phyloP scores from a whole-genome alignment of 2,888 invertebrate species.

The Dryobotodes eremita region DNA sequence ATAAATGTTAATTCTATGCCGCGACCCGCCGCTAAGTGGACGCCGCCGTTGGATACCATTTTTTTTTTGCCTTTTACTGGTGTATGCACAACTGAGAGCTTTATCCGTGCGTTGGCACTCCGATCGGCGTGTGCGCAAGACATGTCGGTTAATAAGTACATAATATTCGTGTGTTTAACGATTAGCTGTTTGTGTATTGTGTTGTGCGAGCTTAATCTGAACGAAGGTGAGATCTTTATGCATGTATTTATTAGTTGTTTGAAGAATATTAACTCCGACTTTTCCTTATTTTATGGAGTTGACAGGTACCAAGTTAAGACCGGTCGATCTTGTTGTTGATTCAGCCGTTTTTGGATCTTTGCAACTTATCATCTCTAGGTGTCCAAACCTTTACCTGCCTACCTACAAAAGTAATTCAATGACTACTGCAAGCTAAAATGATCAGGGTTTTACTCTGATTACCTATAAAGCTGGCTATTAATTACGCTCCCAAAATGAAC shows the following conservation, averaged over 20 bases:
- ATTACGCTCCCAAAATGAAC: background rate
- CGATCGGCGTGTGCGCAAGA: background rate
- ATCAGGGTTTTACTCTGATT: background rate
- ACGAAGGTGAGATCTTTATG: slow-evolving; percentile 30
- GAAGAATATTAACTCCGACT: background rate
- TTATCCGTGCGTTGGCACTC: background rate
- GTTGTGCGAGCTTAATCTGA: slow-evolving; percentile 24
- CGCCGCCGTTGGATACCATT: background rate
- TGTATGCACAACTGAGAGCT: background rate
- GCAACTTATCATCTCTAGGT: background rate
- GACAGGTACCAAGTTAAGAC: background rate
- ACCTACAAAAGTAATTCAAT: background rate
- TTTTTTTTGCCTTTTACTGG: slow-evolving; percentile 14
- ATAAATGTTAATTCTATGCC: background rate
- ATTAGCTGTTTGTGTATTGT: slow-evolving; percentile 29
- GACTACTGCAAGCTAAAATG: too few species aligned
- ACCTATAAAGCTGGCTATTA: background rate
- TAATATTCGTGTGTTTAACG: slow-evolving; percentile 16
- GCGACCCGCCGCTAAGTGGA: background rate
- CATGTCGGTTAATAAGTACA: slow-evolving; percentile 14
- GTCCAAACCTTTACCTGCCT: too few species aligned
- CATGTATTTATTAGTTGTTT: background rate
- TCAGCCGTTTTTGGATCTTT: background rate
- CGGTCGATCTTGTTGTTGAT: background rate
- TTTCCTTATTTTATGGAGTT: background rate